Base-by-base conservation (phyloP, 2,797 vertebrate species). In the Anableps anableps region DNA sequence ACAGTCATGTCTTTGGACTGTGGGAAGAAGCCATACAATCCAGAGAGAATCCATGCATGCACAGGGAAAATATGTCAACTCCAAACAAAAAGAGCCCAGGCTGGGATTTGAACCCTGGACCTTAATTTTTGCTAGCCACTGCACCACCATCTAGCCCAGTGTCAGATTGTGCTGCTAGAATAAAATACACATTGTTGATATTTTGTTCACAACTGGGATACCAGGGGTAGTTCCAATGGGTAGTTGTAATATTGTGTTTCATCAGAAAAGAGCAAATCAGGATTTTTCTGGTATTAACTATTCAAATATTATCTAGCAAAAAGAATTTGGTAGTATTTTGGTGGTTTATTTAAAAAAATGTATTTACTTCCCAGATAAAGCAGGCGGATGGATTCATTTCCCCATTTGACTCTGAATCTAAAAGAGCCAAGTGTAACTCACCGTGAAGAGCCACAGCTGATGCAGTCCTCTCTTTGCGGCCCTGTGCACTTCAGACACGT, bases 401-500 rank as follows among this genome's bases (percentile, higher is more conserved):
- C 36, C 73, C 68, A 71, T 53, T 75, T 66, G 80, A 85, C 73
- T 31, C 48, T 36, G 66, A 75, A 83, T 81, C 76, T 43, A n/a
- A 79, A 85, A 29, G 72, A 41, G 62, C 70, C 41, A 5, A 77
- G 70, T 60, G 8, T 50, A 81, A 81, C 92, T 94, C 91, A 97
- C 98, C 94, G 95, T 88, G 95, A 93, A 51, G 68, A 10, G 0
- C 60, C 83, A 79, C 98, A 99, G 92, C 91, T 93, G 85, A 96
- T 95, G 91, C 98, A 99, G 78, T 96, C 94, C 73, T 95, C 83
- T 2, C 5, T 79, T 38, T 84, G 88, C 6, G 97, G 97, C 41
- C 97, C 98, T 58, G 86, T 91, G 91, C 98, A 99, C 86, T 94
- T 97, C 88, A 94, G 88, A 92, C 98, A 99, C 0, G 96, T 97